Evolutionary conservation across 2,113 vertebrate species (phyloP).

Genomic region (Trogon melanurus): DNA sequence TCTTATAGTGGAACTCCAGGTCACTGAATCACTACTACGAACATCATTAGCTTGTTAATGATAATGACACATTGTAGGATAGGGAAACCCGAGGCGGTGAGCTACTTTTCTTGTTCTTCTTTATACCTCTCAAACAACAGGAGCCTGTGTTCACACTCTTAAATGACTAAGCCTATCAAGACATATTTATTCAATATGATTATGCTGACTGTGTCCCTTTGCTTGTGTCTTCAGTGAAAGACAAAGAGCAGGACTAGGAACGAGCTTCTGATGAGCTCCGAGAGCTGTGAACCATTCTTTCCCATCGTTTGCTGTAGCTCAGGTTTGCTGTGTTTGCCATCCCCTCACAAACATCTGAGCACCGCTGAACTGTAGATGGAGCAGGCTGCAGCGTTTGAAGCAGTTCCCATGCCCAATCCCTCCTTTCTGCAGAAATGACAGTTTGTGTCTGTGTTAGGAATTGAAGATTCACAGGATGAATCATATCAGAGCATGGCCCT

Average conservation of each 20-base stretch:
- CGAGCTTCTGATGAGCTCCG: not conserved
- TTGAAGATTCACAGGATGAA: not conserved
- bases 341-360: not conserved
- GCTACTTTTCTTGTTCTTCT: not conserved
- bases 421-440: not conserved
- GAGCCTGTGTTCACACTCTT: not conserved
- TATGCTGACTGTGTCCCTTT: not conserved
- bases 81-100: not conserved
- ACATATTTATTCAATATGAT: not conserved
- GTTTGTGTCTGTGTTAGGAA: not conserved
- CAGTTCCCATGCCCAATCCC: not conserved
- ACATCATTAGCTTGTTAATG: not conserved
- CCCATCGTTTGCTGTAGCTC: not conserved
- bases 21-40: not conserved
- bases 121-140: not conserved
- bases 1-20: not conserved
- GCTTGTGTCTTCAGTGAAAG: not conserved
- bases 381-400: fast-evolving
- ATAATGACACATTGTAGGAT: not conserved
- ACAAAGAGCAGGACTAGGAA: not conserved
- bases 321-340: not conserved
- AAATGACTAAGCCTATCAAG: not conserved
- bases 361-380: not conserved
- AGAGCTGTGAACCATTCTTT: not conserved
- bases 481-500: not conserved